A percentile compares a stretch with the other conserved stretches of the same genome.
Conservation (phyloP, 2,113 vertebrate species). For the Gymnarchus niloticus region DNA sequence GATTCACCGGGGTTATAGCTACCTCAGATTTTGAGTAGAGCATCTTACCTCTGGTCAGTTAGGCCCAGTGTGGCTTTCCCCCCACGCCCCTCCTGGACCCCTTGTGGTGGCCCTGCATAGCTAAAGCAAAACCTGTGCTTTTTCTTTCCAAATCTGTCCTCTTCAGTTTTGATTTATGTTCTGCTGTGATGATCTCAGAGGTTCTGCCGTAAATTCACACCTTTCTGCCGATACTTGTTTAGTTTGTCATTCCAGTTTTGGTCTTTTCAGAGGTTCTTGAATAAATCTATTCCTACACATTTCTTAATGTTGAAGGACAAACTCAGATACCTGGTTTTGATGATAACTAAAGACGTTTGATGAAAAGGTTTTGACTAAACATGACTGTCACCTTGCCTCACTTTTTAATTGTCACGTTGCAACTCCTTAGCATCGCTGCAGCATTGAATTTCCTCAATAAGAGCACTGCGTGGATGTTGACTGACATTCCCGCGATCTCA, state of each 20-base stretch:
- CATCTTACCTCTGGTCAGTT: constrained; percentile 13
- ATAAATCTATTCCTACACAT: not conserved
- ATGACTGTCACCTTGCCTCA: too few relatives aligned
- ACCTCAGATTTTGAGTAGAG: not conserved
- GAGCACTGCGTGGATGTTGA: not conserved
- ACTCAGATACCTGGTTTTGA: too few relatives aligned
- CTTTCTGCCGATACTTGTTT: not conserved
- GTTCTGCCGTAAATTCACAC: not conserved
- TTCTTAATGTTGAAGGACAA: not conserved
- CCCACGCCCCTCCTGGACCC: not conserved
- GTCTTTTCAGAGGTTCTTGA: not conserved
- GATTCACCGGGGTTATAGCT: not conserved
- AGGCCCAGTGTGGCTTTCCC: not conserved
- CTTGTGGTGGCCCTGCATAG: not conserved
- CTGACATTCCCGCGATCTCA: too few relatives aligned
- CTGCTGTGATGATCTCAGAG: not conserved
- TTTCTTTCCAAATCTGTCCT: constrained; percentile 2
- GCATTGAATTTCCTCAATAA: not conserved
- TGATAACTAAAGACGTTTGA: too few relatives aligned
- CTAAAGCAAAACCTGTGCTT: constrained; percentile 10
- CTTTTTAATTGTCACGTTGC: too few relatives aligned
- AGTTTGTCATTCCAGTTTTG: not conserved
- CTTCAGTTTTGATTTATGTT: not conserved
- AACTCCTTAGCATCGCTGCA: not conserved
- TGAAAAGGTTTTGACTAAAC: too few relatives aligned